A percentile compares a stretch with the other conserved stretches of the same genome.
Conservation (phyloP, 2,888 invertebrate species). For the Rhingia campestris region DNA sequence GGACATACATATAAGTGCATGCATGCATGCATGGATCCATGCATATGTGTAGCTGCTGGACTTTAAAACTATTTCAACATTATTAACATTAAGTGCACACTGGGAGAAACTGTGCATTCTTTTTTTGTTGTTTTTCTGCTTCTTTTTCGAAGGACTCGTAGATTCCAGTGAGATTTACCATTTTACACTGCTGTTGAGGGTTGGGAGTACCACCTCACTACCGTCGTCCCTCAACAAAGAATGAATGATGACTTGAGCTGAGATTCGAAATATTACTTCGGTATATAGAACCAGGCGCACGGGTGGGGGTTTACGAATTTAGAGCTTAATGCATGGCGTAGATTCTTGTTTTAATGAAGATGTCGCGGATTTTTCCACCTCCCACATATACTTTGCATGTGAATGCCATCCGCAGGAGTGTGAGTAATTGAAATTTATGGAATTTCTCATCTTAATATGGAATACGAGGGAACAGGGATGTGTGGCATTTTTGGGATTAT, state of each 20-base stretch:
- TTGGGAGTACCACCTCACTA: not conserved
- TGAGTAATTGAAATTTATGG: constrained; percentile 46
- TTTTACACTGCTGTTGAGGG: not conserved
- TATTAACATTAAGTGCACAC: constrained; percentile 51
- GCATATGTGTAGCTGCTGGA: constrained; percentile 45
- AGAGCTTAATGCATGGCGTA: constrained; percentile 48
- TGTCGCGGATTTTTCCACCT: constrained; percentile 27
- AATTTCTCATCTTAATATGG: constrained; percentile 18
- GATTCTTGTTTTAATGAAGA: constrained; percentile 60
- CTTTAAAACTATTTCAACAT: constrained; percentile 63
- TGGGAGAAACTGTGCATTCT: constrained; percentile 51
- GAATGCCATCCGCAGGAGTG: constrained; percentile 1
- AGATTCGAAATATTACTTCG: constrained; percentile 28
- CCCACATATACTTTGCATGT: not conserved
- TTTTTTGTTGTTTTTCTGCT: constrained; percentile 5
- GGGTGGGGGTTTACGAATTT: not conserved
- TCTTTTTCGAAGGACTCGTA: not conserved
- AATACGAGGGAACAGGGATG: not conserved
- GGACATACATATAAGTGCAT: constrained; percentile 3
- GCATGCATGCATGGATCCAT: constrained; percentile 24
- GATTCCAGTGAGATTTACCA: constrained; percentile 31
- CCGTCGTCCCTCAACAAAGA: not conserved
- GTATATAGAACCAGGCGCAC: not conserved
- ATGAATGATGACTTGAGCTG: constrained; percentile 15
- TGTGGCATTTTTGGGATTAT: not conserved